phyloP scores from a whole-genome alignment of 2,888 invertebrate species.

The Athetis lepigone region DNA sequence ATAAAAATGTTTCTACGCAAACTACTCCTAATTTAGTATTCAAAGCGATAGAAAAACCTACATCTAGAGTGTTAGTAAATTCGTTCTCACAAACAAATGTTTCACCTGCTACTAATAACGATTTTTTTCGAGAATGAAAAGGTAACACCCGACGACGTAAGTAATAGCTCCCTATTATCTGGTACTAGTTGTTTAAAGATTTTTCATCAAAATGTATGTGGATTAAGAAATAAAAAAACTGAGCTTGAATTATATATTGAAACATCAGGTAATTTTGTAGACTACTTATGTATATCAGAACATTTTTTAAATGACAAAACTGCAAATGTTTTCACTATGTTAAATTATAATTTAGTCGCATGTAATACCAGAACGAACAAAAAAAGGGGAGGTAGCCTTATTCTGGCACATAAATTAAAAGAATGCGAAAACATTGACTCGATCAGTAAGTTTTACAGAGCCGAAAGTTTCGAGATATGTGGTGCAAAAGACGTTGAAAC shows the following conservation, averaged over 20 bases:
- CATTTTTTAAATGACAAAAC: conserved; percentile 13
- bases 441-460: not conserved
- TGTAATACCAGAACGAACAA: conserved; percentile 13
- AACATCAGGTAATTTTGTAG: conserved; percentile 1
- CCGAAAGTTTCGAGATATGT: conserved; percentile 11
- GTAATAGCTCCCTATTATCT: not conserved
- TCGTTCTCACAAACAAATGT: not conserved
- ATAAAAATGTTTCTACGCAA: not conserved
- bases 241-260: conserved; percentile 1
- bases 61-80: not conserved
- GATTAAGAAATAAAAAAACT: conserved; percentile 8
- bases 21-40: not conserved
- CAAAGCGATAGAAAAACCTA: not conserved
- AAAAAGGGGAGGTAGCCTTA: conserved; percentile 13
- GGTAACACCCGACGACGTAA: not conserved
- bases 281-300: conserved; percentile 15
- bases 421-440: not conserved
- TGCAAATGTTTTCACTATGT: not conserved
- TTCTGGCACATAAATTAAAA: conserved; percentile 8
- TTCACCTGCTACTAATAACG: not conserved
- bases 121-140: not conserved
- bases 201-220: conserved; percentile 15
- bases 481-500: conserved; percentile 1
- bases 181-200: conserved; percentile 1
- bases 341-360: not conserved